phyloP scores from a whole-genome alignment of 1,140 invertebrate species.

The Thalassaphorura encarpata region DNA sequence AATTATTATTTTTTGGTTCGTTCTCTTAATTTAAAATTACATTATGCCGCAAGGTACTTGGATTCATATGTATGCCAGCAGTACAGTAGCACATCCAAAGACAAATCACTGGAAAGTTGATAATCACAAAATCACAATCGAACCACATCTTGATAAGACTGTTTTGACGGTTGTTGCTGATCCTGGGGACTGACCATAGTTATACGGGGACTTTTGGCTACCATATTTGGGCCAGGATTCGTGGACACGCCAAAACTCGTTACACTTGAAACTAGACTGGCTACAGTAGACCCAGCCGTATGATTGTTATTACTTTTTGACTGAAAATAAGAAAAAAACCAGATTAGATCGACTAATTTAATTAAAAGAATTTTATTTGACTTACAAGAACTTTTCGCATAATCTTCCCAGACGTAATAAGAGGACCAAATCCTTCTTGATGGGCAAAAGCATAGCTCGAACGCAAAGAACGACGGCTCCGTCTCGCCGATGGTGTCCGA shows the following conservation, averaged over 20 bases:
- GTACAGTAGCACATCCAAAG: not conserved
- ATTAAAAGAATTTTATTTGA: not conserved
- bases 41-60: not conserved
- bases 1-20: not conserved
- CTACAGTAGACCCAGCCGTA: conserved; percentile 29
- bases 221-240: conserved; percentile 7
- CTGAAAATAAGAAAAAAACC: conserved; percentile 10
- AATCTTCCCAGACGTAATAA: conserved; percentile 96
- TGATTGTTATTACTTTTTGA: conserved; percentile 32
- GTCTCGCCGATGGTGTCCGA: conserved; percentile 71
- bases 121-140: not conserved
- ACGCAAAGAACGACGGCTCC: conserved; percentile 76
- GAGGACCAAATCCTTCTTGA: conserved; percentile 88
- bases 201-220: conserved; percentile 25
- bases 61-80: not conserved
- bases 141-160: conserved; percentile 25
- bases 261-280: conserved; percentile 31
- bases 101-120: not conserved
- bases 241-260: conserved; percentile 24
- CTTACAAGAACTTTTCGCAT: conserved; percentile 23
- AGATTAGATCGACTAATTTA: not conserved
- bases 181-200: conserved; percentile 32
- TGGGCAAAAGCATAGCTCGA: conserved; percentile 99
- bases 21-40: not conserved
- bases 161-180: conserved; percentile 13